Evolutionary conservation across 1,140 invertebrate species (phyloP).

Genomic region (Zeugodacus cucurbitae): DNA sequence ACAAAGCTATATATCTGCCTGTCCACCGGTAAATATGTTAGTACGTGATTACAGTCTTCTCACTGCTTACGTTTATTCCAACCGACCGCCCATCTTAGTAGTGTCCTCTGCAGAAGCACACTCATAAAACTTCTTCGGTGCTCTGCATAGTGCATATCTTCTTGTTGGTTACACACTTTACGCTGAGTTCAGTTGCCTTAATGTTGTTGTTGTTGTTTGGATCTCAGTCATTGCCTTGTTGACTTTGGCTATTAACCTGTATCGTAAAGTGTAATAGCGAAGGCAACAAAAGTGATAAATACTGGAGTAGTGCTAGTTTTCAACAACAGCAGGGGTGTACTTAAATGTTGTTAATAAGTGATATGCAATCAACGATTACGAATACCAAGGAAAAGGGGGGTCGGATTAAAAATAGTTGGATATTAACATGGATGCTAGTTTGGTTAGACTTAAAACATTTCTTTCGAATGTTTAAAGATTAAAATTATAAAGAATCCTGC

Average conservation of each 20-base stretch:
- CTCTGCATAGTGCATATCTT: background rate
- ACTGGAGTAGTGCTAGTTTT: background rate
- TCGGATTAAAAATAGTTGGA: too few species aligned
- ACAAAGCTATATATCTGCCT: background rate
- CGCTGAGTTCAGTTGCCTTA: background rate
- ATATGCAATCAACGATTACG: background rate
- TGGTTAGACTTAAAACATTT: too few species aligned
- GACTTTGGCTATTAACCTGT: conserved; percentile 10
- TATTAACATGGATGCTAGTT: too few species aligned
- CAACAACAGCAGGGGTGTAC: background rate
- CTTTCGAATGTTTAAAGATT: too few species aligned
- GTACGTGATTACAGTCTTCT: background rate
- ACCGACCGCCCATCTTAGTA: background rate
- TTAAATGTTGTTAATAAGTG: background rate
- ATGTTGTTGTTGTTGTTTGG: background rate
- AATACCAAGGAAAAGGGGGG: too few species aligned
- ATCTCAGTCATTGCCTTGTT: background rate
- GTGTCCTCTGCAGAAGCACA: background rate
- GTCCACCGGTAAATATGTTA: background rate
- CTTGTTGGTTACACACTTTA: background rate
- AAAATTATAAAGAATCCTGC: too few species aligned
- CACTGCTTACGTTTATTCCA: too few species aligned
- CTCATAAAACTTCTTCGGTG: background rate
- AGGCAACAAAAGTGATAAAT: background rate
- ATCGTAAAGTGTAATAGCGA: background rate